Base-by-base conservation (phyloP, 2,113 vertebrate genomes). In the Chaetodon auriga region DNA sequence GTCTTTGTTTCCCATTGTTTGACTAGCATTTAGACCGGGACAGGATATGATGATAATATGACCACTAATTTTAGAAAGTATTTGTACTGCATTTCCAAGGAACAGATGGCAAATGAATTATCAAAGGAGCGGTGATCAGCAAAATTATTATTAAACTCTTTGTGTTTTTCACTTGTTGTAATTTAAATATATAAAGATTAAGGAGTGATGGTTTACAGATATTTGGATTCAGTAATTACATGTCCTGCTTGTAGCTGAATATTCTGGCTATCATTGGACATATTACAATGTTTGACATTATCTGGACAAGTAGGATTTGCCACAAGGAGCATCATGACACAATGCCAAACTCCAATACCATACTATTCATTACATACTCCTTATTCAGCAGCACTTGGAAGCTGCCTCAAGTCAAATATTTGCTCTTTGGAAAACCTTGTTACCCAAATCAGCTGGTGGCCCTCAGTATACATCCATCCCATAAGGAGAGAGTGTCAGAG, bases 21-120 rank as follows among this genome's bases (percentile, higher is more conserved):
- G 96, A 96, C 94, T 96, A 96, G 94, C 95, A 95, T 95, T 92
- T 96, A 96, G 94, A 96, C 95, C 94, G 94, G 94, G 96, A 95
- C 93, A 96, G 95, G 96, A 95, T 96, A 96, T 92, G 95, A 85
- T 66, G 96, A 96, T 94, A 48, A 84, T 80, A 46, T 95, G 95
- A 96, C 95, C 78, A 90, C 95, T 96, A 97, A 98, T 97, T 97
- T 97, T 96, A 77, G 95, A 95, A 96, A 96, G 96, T 97, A 97
- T 98, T 98, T 97, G 97, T 96, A 96, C 92, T 96, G 94, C 93
- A 94, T 96, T 91, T 95, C 93, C 92, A 92, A 95, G 92, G 95
- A 96, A 96, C 94, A 95, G 96, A 96, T 96, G 95, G 96, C 95
- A 97, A 97, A 97, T 97, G 96, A 92, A 88, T 90, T 71, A 13